Evolutionary conservation across 2,888 invertebrate genomes (phyloP).

Genomic region (Coelogynopora nodosa): DNA sequence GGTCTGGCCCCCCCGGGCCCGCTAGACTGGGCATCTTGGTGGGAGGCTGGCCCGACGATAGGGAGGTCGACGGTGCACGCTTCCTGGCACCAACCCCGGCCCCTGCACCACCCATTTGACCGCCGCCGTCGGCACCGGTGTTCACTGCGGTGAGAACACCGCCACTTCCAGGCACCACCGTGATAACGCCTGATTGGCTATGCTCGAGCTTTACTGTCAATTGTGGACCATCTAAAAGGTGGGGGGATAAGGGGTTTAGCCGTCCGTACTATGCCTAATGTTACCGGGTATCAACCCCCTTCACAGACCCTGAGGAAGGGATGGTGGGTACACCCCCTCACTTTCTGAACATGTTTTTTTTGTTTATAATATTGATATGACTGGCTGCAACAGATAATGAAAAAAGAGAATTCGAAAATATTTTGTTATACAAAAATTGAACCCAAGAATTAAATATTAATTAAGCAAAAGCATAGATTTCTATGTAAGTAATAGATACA

Average conservation of each 20-base stretch:
- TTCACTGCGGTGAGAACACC: not conserved
- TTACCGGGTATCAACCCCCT: too few species aligned
- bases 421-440: not conserved
- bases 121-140: not conserved
- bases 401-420: too few species aligned
- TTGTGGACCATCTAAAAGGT: not conserved
- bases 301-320: too few species aligned
- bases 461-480: too few species aligned
- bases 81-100: not conserved
- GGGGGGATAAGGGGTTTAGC: too few species aligned
- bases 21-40: not conserved
- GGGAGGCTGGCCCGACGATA: not conserved
- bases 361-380: too few species aligned
- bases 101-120: not conserved
- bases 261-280: too few species aligned
- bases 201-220: not conserved
- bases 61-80: not conserved
- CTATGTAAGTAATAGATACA: too few species aligned
- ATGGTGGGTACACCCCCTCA: too few species aligned
- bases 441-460: too few species aligned
- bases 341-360: too few species aligned
- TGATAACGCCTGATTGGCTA: not conserved
- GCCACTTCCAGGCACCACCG: not conserved
- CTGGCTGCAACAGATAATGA: too few species aligned
- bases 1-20: not conserved